Evolutionary conservation across 2,797 vertebrate species (phyloP).

Genomic region (Anguilla marmorata): DNA sequence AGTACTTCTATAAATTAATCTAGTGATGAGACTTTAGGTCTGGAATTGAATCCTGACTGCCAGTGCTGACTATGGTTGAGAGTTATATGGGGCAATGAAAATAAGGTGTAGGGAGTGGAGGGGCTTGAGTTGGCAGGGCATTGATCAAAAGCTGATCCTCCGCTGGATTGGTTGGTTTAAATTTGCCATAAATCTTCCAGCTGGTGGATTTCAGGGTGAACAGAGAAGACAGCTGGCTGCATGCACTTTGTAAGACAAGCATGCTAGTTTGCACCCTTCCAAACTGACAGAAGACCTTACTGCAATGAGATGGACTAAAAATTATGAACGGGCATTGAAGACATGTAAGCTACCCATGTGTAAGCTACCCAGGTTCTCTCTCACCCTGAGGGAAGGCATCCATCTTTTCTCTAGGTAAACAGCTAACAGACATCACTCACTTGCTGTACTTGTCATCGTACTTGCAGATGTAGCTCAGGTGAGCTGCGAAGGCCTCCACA

Average conservation of each 20-base stretch:
- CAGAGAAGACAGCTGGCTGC: neutral
- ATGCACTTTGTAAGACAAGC: neutral
- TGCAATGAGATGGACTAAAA: neutral
- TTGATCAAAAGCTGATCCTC: neutral
- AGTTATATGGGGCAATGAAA: no score
- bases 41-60: no score
- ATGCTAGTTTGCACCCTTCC: neutral
- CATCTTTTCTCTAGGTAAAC: neutral
- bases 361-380: neutral
- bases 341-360: neutral
- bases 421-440: constrained; percentile 68
- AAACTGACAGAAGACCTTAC: neutral
- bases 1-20: no score
- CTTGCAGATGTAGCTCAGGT: constrained; percentile 99
- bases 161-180: neutral
- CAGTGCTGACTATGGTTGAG: no score
- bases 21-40: no score
- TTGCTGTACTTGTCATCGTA: constrained; percentile 99
- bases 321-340: neutral
- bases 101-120: no score
- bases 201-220: neutral
- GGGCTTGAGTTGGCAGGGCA: neutral
- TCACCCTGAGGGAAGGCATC: neutral
- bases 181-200: neutral
- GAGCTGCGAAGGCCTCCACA: constrained; percentile 96